Conservation (phyloP, 2,113 vertebrate genomes). For the Marmota flaviventris region DNA sequence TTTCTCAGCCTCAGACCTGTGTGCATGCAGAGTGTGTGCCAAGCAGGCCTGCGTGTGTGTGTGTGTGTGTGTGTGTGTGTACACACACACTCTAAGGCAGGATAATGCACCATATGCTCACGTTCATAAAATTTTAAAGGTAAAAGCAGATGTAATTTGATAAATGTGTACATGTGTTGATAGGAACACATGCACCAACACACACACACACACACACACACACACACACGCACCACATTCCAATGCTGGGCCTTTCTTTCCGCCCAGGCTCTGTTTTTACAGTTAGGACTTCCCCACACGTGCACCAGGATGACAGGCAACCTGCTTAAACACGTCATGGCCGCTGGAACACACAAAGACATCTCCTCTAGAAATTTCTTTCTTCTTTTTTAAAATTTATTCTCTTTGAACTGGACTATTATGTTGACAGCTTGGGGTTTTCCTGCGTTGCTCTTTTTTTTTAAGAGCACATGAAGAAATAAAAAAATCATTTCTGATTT, state of each 20-base stretch:
- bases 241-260: neutral
- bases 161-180: slow-evolving; percentile 85
- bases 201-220: neutral
- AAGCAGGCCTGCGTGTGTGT: slow-evolving; percentile 83
- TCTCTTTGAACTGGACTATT: slow-evolving; percentile 29
- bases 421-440: neutral
- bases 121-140: slow-evolving; percentile 91
- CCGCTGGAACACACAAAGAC: slow-evolving; percentile 70
- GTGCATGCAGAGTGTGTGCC: slow-evolving; percentile 86
- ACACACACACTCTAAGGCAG: slow-evolving; percentile 76
- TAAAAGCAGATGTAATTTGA: slow-evolving; percentile 91
- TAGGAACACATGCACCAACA: slow-evolving; percentile 80
- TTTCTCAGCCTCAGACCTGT: slow-evolving; percentile 88
- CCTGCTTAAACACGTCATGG: slow-evolving; percentile 64
- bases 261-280: slow-evolving; percentile 30
- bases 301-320: neutral
- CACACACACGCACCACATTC: slow-evolving; percentile 77
- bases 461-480: neutral
- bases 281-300: slow-evolving; percentile 36
- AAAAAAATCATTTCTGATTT: slow-evolving; percentile 4
- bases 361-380: slow-evolving; percentile 59
- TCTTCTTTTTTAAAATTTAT: neutral
- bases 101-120: slow-evolving; percentile 88
- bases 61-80: too few relatives aligned
- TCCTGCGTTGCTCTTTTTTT: neutral